A percentile compares a stretch with the other conserved stretches of the same genome.
Conservation (phyloP, 2,888 invertebrate species). For the Barypeithes pellucidus region DNA sequence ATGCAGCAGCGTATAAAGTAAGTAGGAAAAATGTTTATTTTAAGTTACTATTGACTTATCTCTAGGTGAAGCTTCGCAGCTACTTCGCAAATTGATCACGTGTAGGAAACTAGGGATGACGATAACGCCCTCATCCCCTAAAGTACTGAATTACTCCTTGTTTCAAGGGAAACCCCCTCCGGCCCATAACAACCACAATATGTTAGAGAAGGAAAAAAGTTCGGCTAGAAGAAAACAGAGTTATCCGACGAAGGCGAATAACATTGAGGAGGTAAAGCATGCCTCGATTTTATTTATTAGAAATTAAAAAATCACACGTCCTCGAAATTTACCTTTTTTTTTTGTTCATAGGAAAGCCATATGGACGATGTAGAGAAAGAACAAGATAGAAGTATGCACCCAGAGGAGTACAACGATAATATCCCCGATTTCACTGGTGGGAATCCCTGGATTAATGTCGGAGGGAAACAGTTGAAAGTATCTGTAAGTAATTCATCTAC, state of each 20-base stretch:
- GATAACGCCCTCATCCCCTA: constrained; percentile 73
- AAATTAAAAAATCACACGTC: too few species aligned
- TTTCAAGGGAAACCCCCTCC: constrained; percentile 52
- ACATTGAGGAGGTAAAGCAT: constrained; percentile 56
- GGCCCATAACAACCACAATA: constrained; percentile 41
- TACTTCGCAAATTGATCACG: constrained; percentile 83
- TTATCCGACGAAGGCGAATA: constrained; percentile 80
- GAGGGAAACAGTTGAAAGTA: constrained; percentile 66
- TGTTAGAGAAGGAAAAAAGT: constrained; percentile 62
- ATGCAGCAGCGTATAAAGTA: too few species aligned
- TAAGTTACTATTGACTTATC: constrained; percentile 60
- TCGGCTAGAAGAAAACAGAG: constrained; percentile 87
- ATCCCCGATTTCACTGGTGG: constrained; percentile 68
- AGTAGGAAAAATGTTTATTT: too few species aligned
- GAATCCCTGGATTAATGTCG: constrained; percentile 69
- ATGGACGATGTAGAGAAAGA: constrained; percentile 31
- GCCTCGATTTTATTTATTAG: too few species aligned
- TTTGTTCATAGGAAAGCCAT: constrained; percentile 26
- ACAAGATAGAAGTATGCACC: constrained; percentile 22
- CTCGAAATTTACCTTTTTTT: neutral
- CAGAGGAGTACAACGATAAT: constrained; percentile 56
- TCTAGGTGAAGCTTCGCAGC: constrained; percentile 82
- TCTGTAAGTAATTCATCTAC: constrained; percentile 41
- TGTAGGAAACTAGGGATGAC: constrained; percentile 82
- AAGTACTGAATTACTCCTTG: constrained; percentile 61